Base-by-base conservation (phyloP, 1,140 invertebrate species). In the Rhagoletis zephyria region DNA sequence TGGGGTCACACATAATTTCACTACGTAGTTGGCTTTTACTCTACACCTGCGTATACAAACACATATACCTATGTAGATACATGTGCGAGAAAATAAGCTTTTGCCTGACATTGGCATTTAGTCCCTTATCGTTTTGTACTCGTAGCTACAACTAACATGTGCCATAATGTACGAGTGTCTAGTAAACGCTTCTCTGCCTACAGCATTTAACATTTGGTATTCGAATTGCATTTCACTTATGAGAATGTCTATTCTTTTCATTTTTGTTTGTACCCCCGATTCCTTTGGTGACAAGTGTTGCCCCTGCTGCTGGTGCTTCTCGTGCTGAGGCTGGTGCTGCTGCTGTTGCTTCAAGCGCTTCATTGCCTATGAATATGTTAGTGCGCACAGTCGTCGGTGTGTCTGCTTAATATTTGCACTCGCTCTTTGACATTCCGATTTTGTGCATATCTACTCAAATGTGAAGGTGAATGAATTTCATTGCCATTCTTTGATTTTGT, bases 241-340 rank as follows among this genome's bases (percentile, higher is more conserved):
- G 67, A 48, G 45, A 42, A 45, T 42, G n/a, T 74, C 40, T 45
- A 14, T 14, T 45, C 30, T 30, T 30, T 30, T 30, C 30, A 30
- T 30, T 48, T 70, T 74, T 74, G 51, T 56, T 48, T 74, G 4
- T 48, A 30, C 45, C 40, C 45, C 67, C n/a, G 45, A 74, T 74
- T 74, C 67, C 67, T 48, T 48, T 45, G 67, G 67, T 74, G 67
- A 74, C 67, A 74, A 74, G 67, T 74, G 67, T 70, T 42, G 67
- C 67, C 42, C 42, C 12, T 30, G 64, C 42, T 74, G 67, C 45
- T 74, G 67, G 12, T 74, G 67, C 67, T 42, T 30, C 30, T 30
- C 30, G 30, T 30, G 30, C 30, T 30, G 30, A 30, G 30, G 30
- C 30, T 30, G 30, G 30, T 30, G 30, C 45, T 74, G 67, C 42